Evolutionary conservation across 2,113 vertebrate species (phyloP).

Genomic region (Pampusana beccarii): DNA sequence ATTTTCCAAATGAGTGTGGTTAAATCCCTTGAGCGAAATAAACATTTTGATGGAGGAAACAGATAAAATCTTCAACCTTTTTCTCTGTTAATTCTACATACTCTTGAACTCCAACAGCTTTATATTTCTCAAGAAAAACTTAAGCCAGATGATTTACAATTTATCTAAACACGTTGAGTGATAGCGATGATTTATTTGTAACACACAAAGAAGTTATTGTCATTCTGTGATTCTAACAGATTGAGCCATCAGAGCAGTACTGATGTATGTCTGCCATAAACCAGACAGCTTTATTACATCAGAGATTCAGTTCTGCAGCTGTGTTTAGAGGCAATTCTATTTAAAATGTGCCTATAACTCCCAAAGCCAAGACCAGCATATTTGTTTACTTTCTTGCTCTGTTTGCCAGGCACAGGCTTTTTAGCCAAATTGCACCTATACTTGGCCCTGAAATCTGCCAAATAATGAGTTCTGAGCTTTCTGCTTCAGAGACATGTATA

Average conservation of each 20-base stretch:
- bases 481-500: not conserved
- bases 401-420: not conserved
- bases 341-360: slow-evolving; percentile 47
- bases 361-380: slow-evolving; percentile 22
- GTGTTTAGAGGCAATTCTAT: slow-evolving; percentile 53
- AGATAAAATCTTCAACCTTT: slow-evolving; percentile 23
- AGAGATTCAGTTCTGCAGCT: slow-evolving; percentile 52
- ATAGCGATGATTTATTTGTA: slow-evolving; percentile 29
- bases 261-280: slow-evolving; percentile 64
- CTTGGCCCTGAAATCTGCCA: not conserved
- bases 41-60: slow-evolving; percentile 9
- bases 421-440: not conserved
- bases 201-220: slow-evolving; percentile 55
- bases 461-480: not conserved
- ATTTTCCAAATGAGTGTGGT: slow-evolving; percentile 30
- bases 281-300: slow-evolving; percentile 61
- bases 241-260: slow-evolving; percentile 24
- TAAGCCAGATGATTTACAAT: slow-evolving; percentile 18
- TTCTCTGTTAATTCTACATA: not conserved
- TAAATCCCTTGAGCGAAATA: slow-evolving; percentile 33
- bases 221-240: slow-evolving; percentile 48
- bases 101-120: not conserved
- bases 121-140: slow-evolving; percentile 26
- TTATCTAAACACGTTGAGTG: slow-evolving; percentile 39
- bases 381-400: slow-evolving; percentile 39